Evolutionary conservation across 2,797 vertebrate species (phyloP).

Genomic region (Clarias platycephalus): DNA sequence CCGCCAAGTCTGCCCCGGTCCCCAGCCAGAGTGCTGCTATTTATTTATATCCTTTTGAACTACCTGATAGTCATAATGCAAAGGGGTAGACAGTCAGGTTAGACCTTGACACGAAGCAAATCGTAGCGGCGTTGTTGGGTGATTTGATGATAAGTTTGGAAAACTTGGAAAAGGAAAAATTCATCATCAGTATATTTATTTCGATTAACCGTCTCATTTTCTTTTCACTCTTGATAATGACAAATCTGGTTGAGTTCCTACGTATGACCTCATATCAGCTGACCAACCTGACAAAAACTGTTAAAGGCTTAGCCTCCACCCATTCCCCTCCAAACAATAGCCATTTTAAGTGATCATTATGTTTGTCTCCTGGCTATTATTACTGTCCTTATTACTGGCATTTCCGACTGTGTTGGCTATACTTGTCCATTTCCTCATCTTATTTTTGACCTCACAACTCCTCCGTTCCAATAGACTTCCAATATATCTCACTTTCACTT

Average conservation of each 20-base stretch:
- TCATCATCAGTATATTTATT: not conserved
- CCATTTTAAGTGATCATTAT: not conserved
- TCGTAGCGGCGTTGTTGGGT: not conserved
- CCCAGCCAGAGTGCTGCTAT: slow-evolving; percentile 58
- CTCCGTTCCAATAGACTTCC: not conserved
- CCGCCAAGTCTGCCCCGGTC: slow-evolving; percentile 48
- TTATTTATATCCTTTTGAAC: slow-evolving; percentile 60
- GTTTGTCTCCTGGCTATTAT: not conserved
- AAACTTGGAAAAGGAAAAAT: not conserved
- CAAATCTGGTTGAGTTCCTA: not conserved
- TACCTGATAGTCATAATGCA: slow-evolving; percentile 8
- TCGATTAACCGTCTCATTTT: not conserved
- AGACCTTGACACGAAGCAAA: not conserved
- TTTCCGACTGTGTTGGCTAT: not conserved
- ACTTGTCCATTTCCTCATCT: not conserved
- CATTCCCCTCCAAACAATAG: not conserved
- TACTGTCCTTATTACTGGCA: not conserved
- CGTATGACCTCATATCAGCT: not conserved
- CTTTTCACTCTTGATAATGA: not conserved
- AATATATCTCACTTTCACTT: not conserved
- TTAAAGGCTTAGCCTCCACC: not conserved
- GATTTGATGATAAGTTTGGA: not conserved
- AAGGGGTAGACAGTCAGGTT: not conserved
- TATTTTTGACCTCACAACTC: not conserved
- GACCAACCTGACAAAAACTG: not conserved